Base-by-base conservation (phyloP, 2,888 invertebrate genomes). In the Epistrophe eligans region DNA sequence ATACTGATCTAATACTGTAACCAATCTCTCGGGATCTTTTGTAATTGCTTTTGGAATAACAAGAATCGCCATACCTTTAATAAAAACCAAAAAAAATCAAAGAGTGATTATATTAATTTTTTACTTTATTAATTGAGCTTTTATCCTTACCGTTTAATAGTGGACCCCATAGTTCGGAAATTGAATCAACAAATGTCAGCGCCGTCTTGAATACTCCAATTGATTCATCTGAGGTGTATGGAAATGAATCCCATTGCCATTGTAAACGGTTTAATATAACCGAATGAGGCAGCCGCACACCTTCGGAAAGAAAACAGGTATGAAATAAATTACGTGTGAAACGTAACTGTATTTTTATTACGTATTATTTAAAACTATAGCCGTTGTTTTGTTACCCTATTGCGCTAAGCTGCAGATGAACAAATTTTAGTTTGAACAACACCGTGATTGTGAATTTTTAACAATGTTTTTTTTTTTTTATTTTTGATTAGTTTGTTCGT, bases 161-260 rank as follows among this genome's bases (percentile, higher is more conserved):
- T 0, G 98, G 96, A 0, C 97, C 97, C 96, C 98, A 98, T 76
- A 98, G 95, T 93, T 98, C 98, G 2, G 96, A 95, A 10, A 97
- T 95, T 0, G 98, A 97, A 91, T 98, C 98, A 5, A 98, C 98
- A 91, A 98, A 98, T 0, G 98, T 98, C 19, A 98, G 93, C 0
- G 98, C 97, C 0, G 98, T 98, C 93, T 98, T 98, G 93, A 98
- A 98, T 0, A 97, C 96, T 89, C 97, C 96, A 5, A 94, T 94
- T 10, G 94, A 94, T 90, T 97, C 97, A 0, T 94, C 94, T 0
- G 93, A 90, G 0, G 94, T 93, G 92, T 95, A 98, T 0, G 98
- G 97, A 91, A 98, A 96, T 0, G 94, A 94, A 17, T 95, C 94
- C 95, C 98, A 98, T 92, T 98, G 98, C 97, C 98, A 98, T 91